Base-by-base conservation (phyloP, 2,113 vertebrate species). In the Neoarius graeffei region DNA sequence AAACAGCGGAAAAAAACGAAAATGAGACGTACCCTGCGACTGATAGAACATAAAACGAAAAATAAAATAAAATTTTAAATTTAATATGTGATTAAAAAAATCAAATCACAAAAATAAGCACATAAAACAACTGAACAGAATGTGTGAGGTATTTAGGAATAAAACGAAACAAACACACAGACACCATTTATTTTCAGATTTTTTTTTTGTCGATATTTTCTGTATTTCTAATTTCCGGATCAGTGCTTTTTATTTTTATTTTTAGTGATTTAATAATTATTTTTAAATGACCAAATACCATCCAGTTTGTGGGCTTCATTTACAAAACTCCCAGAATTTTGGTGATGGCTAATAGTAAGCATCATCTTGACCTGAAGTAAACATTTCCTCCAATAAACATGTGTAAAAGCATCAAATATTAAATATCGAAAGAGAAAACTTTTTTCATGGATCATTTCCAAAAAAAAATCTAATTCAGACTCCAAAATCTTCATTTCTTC, bases 141-240 rank as follows among this genome's bases (percentile, higher is more conserved):
- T 7, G 50, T 52, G 52, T 87, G 86, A 87, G 60, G 74, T 86
- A 86, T 80, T 66, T n/a, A 50, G 20, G 69, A 81, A 56, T 35
- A 59, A 64, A 50, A 81, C 14, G 1, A 17, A 30, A 23, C 9
- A 64, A 64, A 20, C 3, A 30, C 59, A 79, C 25, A 85, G 73
- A 84, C 20, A 42, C 69, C 7, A 13, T n/a, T 56, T n/a, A 14
- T 27, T 79, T 76, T 23, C 19, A 52, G 6, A 13, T 7, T 15
- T 20, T 10, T 27, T 74, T 48, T 50, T 74, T 27, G 30, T 17
- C 11, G 3, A 15, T 1, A 19, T 30, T 57, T 19, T 54, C n/a
- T 35, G n/a, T 30, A 56, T 17, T 56, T 27, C 56, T 5, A 20
- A 8, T 48, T 5, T 76, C 42, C 25, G 10, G 23, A 25, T 23